These are phyloP conservation scores for Stramonita haemastoma DNA, from an alignment of 2,888 invertebrate species.

Conservation along the genomic window DNA sequence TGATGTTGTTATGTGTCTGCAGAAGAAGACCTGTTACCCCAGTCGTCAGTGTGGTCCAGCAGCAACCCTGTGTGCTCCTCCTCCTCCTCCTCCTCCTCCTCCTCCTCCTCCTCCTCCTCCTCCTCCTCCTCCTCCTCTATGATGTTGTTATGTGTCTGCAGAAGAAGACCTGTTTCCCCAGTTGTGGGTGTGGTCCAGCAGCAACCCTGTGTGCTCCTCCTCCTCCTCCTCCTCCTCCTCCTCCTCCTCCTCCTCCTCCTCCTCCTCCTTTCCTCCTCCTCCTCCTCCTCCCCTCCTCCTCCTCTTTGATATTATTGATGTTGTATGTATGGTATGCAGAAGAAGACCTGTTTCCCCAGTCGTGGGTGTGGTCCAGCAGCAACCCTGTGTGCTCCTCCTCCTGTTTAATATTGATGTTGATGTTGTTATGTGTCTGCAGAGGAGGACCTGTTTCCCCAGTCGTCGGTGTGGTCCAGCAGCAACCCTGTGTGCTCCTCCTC, in stretches of 20 bases:
- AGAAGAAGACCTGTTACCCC: constrained; percentile 16
- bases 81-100: too few species aligned
- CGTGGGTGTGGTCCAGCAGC: constrained; percentile 2
- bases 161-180: not conserved
- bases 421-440: constrained; percentile 22
- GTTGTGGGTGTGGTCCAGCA: constrained; percentile 6
- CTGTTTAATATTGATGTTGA: too few species aligned
- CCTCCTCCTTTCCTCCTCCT: too few species aligned
- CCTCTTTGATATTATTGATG: not conserved
- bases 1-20: not conserved
- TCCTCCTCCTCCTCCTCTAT: too few species aligned
- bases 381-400: constrained; percentile 16
- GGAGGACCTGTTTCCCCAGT: not conserved
- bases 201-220: constrained; percentile 19
- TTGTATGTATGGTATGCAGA: constrained; percentile 8
- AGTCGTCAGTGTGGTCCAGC: constrained; percentile 10
- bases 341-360: not conserved
- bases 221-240: too few species aligned
- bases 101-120: too few species aligned
- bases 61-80: constrained; percentile 23
- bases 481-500: constrained; percentile 22
- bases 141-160: constrained; percentile 1
- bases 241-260: too few species aligned
- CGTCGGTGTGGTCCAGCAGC: constrained; percentile 7
- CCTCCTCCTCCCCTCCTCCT: too few species aligned